phyloP scores from a whole-genome alignment of 2,888 invertebrate species.

The Drosophila prostipennis region DNA sequence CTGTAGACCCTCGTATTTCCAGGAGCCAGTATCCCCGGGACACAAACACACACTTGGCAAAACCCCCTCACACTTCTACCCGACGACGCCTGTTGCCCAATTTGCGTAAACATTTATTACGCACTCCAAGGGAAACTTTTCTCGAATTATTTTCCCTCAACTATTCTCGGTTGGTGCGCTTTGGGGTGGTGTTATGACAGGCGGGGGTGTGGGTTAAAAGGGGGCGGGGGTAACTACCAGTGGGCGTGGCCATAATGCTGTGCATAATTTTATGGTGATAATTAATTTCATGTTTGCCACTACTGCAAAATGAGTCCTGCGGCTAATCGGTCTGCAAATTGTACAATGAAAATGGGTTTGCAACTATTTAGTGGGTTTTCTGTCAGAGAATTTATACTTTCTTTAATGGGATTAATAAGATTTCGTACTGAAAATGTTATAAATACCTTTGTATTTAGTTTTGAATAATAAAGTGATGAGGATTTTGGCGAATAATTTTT shows the following conservation, averaged over 20 bases:
- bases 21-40: constrained; percentile 3
- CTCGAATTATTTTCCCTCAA: constrained; percentile 52
- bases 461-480: too few species aligned
- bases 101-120: constrained; percentile 75
- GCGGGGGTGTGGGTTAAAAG: background rate
- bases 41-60: constrained; percentile 12
- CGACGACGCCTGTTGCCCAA: constrained; percentile 46
- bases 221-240: constrained; percentile 5
- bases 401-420: background rate
- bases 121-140: constrained; percentile 64
- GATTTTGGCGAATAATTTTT: too few species aligned
- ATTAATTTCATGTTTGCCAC: constrained; percentile 62
- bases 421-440: too few species aligned
- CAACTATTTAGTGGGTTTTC: constrained; percentile 3
- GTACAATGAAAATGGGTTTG: constrained; percentile 5
- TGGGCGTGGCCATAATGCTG: constrained; percentile 37
- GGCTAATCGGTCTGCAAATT: constrained; percentile 32
- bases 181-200: background rate
- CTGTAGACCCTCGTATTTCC: background rate
- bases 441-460: too few species aligned
- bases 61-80: background rate
- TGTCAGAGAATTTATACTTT: background rate
- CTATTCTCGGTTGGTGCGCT: constrained; percentile 21
- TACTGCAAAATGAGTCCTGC: constrained; percentile 30
- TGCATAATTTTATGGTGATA: constrained; percentile 73